Evolutionary conservation across 2,888 invertebrate genomes (phyloP).

Genomic region (Schrankia costaestrigalis): DNA sequence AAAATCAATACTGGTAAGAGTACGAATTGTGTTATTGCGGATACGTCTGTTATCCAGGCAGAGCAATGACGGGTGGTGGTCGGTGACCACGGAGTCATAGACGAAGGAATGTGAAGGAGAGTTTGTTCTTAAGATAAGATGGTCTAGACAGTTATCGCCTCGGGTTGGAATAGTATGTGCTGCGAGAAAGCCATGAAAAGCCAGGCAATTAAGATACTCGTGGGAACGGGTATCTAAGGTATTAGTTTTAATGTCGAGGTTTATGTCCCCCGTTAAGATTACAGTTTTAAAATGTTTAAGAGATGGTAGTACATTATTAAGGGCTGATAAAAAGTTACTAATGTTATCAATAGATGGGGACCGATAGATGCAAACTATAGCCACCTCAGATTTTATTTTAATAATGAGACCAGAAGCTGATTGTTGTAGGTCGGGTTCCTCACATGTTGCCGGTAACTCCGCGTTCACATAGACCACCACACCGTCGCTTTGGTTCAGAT

Average conservation of each 20-base stretch:
- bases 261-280: constrained; percentile 14
- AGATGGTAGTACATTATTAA: neutral
- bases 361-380: neutral
- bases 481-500: neutral
- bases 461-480: neutral
- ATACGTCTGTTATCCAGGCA: neutral
- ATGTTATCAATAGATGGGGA: neutral
- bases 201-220: constrained; percentile 11
- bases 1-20: neutral
- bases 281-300: neutral
- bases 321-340: neutral
- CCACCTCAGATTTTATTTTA: neutral
- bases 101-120: neutral
- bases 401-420: neutral
- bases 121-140: neutral
- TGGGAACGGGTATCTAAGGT: neutral
- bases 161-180: neutral
- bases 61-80: neutral
- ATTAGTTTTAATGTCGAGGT: constrained; percentile 9
- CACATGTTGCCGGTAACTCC: neutral
- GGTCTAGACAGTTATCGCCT: neutral
- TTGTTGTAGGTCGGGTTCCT: neutral
- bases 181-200: neutral
- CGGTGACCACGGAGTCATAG: neutral
- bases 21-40: neutral